Evolutionary conservation across 2,888 invertebrate species (phyloP).

Genomic region (Julus scandinavius): DNA sequence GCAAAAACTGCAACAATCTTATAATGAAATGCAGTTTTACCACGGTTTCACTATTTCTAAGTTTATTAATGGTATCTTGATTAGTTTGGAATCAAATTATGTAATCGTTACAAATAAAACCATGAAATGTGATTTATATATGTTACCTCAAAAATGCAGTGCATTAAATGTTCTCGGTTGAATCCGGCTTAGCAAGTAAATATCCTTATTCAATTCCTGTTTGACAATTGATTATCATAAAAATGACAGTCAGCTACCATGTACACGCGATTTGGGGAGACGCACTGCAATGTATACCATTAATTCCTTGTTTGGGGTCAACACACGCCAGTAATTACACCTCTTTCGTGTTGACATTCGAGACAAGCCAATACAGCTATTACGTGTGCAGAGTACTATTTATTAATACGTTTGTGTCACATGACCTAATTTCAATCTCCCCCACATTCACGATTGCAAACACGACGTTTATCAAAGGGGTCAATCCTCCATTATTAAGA

Average conservation of each 20-base stretch:
- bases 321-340: constrained; percentile 1
- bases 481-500: neutral
- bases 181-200: neutral
- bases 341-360: neutral
- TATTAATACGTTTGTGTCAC: neutral
- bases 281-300: neutral
- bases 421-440: neutral
- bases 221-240: neutral
- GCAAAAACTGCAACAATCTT: no score
- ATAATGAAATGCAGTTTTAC: no score
- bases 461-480: neutral
- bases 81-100: no score
- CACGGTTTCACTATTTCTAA: no score
- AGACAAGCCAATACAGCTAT: neutral
- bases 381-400: neutral
- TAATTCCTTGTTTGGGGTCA: neutral
- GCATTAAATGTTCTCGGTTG: neutral
- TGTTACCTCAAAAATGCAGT: neutral
- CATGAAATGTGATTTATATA: neutral
- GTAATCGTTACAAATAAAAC: neutral
- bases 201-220: neutral
- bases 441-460: neutral
- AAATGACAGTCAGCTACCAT: neutral
- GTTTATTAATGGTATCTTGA: neutral
- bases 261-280: neutral